Evolutionary conservation across 2,797 vertebrate species (phyloP).

Genomic region (Chelon labrosus): DNA sequence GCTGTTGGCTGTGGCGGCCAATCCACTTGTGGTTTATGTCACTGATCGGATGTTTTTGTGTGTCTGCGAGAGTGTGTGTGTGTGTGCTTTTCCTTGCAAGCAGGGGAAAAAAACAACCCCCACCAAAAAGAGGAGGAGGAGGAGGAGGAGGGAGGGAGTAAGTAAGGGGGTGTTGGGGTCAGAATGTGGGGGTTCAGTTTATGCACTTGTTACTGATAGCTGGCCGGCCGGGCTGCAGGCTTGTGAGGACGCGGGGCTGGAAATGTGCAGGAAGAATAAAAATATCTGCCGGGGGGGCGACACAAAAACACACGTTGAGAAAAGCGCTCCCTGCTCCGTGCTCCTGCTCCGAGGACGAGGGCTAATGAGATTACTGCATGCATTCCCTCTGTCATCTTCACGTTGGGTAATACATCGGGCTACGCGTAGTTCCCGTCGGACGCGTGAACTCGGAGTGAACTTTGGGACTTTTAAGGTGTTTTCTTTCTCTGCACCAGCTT

Average conservation of each 20-base stretch:
- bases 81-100: constrained; percentile 51
- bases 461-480: constrained; percentile 27
- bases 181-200: constrained; percentile 59
- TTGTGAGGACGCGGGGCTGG: too few species aligned
- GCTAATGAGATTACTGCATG: too few species aligned
- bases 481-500: background rate
- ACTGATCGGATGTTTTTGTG: constrained; percentile 65
- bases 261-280: too few species aligned
- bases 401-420: too few species aligned
- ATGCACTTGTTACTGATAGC: constrained; percentile 73
- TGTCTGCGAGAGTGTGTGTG: constrained; percentile 4
- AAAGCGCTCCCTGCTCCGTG: too few species aligned
- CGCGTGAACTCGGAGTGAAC: constrained; percentile 4
- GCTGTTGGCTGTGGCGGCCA: constrained; percentile 13
- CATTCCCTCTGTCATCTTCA: too few species aligned
- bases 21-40: constrained; percentile 46
- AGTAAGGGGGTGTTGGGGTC: constrained; percentile 30
- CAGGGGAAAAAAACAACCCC: constrained; percentile 65
- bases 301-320: too few species aligned
- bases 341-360: too few species aligned
- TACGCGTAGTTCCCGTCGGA: background rate
- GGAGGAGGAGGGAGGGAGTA: constrained; percentile 5
- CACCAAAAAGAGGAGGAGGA: background rate
- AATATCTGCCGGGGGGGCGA: too few species aligned
- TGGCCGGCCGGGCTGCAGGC: constrained; percentile 16